phyloP scores from a whole-genome alignment of 2,797 vertebrate genomes.

The Loriculus beryllinus region DNA sequence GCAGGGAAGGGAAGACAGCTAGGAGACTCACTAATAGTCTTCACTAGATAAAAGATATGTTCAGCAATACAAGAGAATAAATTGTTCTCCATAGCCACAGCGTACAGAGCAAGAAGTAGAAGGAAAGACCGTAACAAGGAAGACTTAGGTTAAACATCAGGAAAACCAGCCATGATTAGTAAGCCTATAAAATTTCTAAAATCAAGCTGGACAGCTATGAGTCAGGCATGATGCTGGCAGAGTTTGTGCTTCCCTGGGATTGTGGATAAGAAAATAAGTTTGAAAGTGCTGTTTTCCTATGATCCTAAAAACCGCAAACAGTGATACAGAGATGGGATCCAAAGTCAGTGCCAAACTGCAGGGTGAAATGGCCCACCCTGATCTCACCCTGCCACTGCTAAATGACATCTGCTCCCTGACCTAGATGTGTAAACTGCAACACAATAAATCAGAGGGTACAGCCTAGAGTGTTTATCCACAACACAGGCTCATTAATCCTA shows the following conservation, averaged over 20 bases:
- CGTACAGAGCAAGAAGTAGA: neutral
- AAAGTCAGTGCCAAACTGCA: neutral
- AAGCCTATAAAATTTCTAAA: neutral
- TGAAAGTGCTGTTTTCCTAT: neutral
- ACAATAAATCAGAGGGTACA: neutral
- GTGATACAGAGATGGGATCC: neutral
- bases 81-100: neutral
- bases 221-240: neutral
- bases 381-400: neutral
- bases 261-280: neutral
- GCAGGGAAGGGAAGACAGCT: neutral
- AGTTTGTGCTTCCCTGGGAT: neutral
- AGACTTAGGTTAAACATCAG: neutral
- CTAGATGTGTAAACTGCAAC: accelerated
- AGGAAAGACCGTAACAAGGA: neutral
- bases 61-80: neutral
- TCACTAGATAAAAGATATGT: neutral
- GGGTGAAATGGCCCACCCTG: accelerated
- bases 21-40: neutral
- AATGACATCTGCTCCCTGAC: accelerated
- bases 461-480: neutral
- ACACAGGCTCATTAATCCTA: accelerated
- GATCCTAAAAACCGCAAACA: neutral
- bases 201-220: neutral
- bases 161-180: neutral